Evolutionary conservation across 2,888 invertebrate species (phyloP).

Genomic region (Caenorhabditis afra): DNA sequence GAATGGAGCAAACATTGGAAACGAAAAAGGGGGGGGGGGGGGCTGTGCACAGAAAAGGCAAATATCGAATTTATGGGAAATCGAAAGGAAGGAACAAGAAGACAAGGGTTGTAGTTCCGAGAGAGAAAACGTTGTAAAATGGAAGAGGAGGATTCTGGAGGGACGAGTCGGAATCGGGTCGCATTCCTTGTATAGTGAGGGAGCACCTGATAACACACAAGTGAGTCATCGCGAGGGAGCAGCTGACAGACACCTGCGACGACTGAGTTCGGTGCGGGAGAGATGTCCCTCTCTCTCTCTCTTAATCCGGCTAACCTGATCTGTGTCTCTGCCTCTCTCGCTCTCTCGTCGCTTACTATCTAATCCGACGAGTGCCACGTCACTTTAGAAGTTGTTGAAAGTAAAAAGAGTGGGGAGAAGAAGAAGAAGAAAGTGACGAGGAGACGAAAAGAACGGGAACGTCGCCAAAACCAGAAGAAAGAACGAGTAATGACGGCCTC

Average conservation of each 20-base stretch:
- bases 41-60: constrained; percentile 6
- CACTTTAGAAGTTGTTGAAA: constrained; percentile 26
- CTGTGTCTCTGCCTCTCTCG: neutral
- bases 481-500: constrained; percentile 35
- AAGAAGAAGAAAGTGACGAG: neutral
- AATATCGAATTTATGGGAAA: constrained; percentile 26
- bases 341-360: constrained; percentile 5
- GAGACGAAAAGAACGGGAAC: constrained; percentile 20
- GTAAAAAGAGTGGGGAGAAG: constrained; percentile 8
- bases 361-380: constrained; percentile 25
- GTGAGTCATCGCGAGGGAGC: constrained; percentile 16
- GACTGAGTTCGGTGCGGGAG: too few relatives aligned
- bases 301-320: constrained; percentile 41
- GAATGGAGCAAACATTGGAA: constrained; percentile 58
- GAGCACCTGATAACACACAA: neutral
- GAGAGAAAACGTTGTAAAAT: neutral
- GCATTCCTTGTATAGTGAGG: too few relatives aligned
- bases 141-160: constrained; percentile 10
- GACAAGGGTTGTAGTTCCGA: neutral
- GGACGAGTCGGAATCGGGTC: too few relatives aligned
- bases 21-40: too few relatives aligned
- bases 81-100: constrained; percentile 9
- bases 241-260: neutral
- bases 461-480: constrained; percentile 18
- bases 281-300: constrained; percentile 10